Evolutionary conservation across 2,888 invertebrate species (phyloP).

Genomic region (Himalopsyche kuldschensis): DNA sequence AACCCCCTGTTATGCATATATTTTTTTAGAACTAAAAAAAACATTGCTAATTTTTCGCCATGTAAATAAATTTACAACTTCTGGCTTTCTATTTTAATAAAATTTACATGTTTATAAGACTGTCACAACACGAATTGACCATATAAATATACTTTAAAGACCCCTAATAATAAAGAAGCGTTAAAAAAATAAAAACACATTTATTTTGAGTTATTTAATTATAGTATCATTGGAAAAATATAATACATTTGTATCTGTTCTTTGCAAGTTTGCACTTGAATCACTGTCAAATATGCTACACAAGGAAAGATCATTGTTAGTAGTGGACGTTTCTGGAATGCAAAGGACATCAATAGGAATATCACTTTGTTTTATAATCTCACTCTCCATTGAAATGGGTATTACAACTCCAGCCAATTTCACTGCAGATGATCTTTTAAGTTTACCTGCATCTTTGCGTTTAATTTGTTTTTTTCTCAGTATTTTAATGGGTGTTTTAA

Average conservation of each 20-base stretch:
- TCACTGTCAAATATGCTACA: not conserved
- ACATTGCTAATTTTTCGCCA: too few relatives aligned
- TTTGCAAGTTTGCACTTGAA: not conserved
- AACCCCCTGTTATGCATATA: too few relatives aligned
- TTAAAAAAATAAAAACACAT: conserved; percentile 38
- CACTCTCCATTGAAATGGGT: conserved; percentile 28
- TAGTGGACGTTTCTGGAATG: not conserved
- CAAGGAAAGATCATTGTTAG: not conserved
- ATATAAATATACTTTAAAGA: too few relatives aligned
- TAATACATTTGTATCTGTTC: not conserved
- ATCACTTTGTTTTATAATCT: conserved; percentile 29
- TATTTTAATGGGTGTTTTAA: not conserved
- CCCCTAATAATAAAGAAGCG: too few relatives aligned
- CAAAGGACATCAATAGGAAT: conserved; percentile 6
- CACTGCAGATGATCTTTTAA: conserved; percentile 35
- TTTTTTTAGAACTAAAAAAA: too few relatives aligned
- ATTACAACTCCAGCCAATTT: conserved; percentile 33
- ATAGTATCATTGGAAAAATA: not conserved
- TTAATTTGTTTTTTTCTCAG: conserved; percentile 12
- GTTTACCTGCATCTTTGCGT: conserved; percentile 36
- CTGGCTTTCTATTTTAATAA: too few relatives aligned
- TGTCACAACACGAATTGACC: too few relatives aligned
- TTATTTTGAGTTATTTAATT: not conserved
- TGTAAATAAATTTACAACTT: too few relatives aligned
- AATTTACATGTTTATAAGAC: too few relatives aligned